These are phyloP conservation scores for Pangasius krempfi DNA, from an alignment of 2,797 vertebrate species.

Conservation along the genomic window DNA sequence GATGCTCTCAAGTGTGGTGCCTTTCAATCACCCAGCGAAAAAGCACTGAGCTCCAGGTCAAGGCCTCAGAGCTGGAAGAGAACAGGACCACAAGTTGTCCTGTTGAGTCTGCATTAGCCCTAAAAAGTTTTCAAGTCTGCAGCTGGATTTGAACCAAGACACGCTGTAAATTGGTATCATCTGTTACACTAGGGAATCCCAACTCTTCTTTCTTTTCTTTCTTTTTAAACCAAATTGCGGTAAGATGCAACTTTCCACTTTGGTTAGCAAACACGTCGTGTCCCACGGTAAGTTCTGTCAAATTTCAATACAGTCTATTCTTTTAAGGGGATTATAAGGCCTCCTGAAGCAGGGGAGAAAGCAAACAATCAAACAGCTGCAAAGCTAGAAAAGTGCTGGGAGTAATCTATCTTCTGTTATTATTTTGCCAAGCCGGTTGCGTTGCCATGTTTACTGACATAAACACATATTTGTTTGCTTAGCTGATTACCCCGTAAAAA, in stretches of 20 bases:
- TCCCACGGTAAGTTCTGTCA: conserved; percentile 31
- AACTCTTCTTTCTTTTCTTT: conserved; percentile 59
- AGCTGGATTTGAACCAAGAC: conserved; percentile 55
- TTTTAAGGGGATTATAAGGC: conserved; percentile 63
- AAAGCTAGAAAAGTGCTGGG: conserved; percentile 68
- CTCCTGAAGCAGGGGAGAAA: conserved; percentile 63
- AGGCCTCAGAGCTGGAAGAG: conserved; percentile 55
- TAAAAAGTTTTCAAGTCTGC: conserved; percentile 46
- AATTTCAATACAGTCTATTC: conserved; percentile 39
- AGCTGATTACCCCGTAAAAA: conserved; percentile 57
- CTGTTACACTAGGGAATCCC: conserved; percentile 72
- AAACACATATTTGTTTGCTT: conserved; percentile 68
- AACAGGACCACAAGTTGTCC: conserved; percentile 38
- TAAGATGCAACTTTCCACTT: conserved; percentile 61
- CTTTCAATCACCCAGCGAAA: conserved; percentile 72
- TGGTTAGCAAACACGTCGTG: conserved; percentile 4
- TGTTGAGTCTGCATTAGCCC: conserved; percentile 54
- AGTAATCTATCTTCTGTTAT: conserved; percentile 68
- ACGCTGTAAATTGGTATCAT: conserved; percentile 67
- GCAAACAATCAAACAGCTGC: conserved; percentile 60
- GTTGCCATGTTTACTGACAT: conserved; percentile 60
- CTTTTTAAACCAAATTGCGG: conserved; percentile 60
- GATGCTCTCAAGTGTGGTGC: conserved; percentile 77
- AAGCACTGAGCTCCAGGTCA: conserved; percentile 67
- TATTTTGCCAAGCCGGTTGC: conserved; percentile 64